Percentiles rank a stretch among this genome's conserved stretches.
Evolutionary conservation across 1,140 invertebrate genomes (phyloP).

Genomic region (Chironomus tepperi): DNA sequence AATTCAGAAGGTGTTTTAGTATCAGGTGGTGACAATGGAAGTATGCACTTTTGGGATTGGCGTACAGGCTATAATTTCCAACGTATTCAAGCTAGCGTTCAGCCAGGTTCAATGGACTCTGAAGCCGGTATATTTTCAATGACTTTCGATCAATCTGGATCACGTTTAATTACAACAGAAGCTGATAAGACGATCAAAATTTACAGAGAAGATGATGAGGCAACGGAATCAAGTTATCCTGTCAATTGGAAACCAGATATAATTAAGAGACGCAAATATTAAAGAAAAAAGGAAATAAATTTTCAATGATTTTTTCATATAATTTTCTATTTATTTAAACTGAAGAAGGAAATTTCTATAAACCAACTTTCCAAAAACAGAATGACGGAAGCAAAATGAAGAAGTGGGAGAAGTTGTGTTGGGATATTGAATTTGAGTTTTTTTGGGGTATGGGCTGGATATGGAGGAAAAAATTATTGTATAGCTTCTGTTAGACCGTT

Average conservation of each 20-base stretch:
- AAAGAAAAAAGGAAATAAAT: conserved; percentile 43
- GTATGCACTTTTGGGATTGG: conserved; percentile 98
- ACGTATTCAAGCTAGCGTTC: conserved; percentile 77
- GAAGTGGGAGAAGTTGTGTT: too few species aligned
- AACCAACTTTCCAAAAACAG: too few species aligned
- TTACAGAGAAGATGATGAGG: conserved; percentile 94
- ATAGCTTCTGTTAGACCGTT: too few species aligned
- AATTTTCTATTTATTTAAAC: too few species aligned
- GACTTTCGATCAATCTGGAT: conserved; percentile 89
- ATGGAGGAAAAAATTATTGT: too few species aligned
- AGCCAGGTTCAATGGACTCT: conserved; percentile 99
- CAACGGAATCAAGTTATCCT: conserved; percentile 93
- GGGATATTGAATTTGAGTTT: too few species aligned
- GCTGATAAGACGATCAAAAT: conserved; percentile 99
- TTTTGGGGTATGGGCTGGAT: too few species aligned
- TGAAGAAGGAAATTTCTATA: too few species aligned
- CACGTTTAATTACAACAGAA: conserved; percentile 89
- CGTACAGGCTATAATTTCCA: conserved; percentile 97
- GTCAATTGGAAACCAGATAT: conserved; percentile 96
- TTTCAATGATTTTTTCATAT: too few species aligned
- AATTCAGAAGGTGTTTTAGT: conserved; percentile 93
- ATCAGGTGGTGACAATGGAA: conserved; percentile 98
- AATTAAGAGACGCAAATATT: conserved; percentile 79
- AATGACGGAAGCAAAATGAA: too few species aligned
- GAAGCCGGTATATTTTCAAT: conserved; percentile 96